phyloP scores from a whole-genome alignment of 2,888 invertebrate species.

The Galeruca laticollis region DNA sequence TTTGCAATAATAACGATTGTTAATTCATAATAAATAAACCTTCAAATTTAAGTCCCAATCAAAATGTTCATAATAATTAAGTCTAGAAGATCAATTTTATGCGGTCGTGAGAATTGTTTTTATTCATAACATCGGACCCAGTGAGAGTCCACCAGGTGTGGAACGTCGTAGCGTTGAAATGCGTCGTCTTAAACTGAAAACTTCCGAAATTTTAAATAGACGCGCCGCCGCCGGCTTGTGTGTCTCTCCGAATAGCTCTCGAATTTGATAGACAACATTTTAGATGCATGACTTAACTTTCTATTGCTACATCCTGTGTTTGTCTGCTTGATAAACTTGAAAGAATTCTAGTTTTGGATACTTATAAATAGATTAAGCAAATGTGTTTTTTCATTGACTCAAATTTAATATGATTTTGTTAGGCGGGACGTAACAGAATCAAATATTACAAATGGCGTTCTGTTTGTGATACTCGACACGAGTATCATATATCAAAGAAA shows the following conservation, averaged over 20 bases:
- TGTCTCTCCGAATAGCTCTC: not conserved
- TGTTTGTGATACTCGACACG: too few species aligned
- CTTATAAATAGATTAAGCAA: not conserved
- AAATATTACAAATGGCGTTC: too few species aligned
- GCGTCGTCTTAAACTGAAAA: constrained; percentile 1
- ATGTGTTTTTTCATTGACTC: too few species aligned
- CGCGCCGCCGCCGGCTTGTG: not conserved
- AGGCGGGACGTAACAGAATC: too few species aligned
- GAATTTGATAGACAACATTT: constrained; percentile 11
- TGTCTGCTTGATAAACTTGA: not conserved
- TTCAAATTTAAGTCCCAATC: too few species aligned
- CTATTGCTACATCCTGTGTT: constrained; percentile 14
- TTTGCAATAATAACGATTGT: too few species aligned
- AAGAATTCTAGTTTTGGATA: not conserved
- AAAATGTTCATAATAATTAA: too few species aligned
- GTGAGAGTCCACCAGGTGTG: constrained; percentile 45
- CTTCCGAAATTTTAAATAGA: not conserved
- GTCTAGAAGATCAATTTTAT: not conserved
- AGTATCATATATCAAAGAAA: too few species aligned
- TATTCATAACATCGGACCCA: constrained; percentile 49
- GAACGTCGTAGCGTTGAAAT: constrained; percentile 35
- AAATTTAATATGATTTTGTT: too few species aligned
- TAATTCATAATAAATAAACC: too few species aligned
- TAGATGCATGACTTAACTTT: constrained; percentile 9
- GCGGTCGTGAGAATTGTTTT: constrained; percentile 44